A percentile compares a stretch with the other conserved stretches of the same genome.
Conservation (phyloP, 2,797 vertebrate genomes). For the Takifugu rubripes region DNA sequence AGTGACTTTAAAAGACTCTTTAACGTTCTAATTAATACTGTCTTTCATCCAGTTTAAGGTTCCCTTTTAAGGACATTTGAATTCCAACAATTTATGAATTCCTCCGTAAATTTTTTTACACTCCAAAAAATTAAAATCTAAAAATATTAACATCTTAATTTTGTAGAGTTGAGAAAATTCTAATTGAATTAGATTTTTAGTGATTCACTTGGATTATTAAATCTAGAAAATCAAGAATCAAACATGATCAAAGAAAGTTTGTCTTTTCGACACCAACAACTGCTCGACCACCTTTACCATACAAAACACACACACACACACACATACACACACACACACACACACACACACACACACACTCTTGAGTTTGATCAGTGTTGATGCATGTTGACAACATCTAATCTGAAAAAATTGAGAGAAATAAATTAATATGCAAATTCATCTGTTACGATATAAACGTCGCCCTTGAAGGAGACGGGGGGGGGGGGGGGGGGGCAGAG, state of each 20-base stretch:
- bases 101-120: too few species aligned
- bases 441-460: conserved; percentile 99
- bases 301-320: conserved; percentile 7
- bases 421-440: conserved; percentile 99
- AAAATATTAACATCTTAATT: too few species aligned
- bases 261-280: too few species aligned
- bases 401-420: conserved; percentile 99
- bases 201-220: background rate
- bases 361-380: conserved; percentile 91
- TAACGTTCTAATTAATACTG: too few species aligned
- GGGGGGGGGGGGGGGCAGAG: background rate
- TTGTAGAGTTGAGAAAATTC: too few species aligned
- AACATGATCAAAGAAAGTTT: background rate
- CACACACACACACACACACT: conserved; percentile 18
- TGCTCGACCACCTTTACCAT: background rate
- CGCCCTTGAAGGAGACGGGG: conserved; percentile 76
- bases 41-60: too few species aligned
- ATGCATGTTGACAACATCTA: conserved; percentile 99
- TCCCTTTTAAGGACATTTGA: too few species aligned
- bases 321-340: conserved; percentile 21
- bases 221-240: background rate
- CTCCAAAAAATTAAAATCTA: too few species aligned
- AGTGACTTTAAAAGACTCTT: too few species aligned
- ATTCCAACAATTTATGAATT: too few species aligned
- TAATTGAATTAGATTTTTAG: too few species aligned